Base-by-base conservation (phyloP, 2,888 invertebrate genomes). In the Phrixothrix hirtus region DNA sequence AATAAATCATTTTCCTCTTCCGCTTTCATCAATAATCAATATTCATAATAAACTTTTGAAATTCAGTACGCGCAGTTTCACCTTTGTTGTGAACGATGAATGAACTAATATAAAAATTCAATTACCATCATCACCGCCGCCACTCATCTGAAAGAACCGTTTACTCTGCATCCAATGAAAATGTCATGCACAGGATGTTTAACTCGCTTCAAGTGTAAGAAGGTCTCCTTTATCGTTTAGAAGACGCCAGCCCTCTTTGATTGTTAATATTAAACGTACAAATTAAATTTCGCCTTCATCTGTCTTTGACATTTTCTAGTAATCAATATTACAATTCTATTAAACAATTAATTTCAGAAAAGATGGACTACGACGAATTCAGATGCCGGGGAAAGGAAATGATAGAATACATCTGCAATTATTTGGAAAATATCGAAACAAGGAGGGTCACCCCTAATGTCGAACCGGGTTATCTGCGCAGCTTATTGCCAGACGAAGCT, bases 351-450 rank as follows among this genome's bases (percentile, higher is more conserved):
- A 4, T 31, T 31, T 12, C 31, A 31, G 31, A 9, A 26, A 15
- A 11, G n/a, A 95, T 95, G 95, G 89, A 95, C 75, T 84, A 88
- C 54, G 83, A 88, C 51, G 92, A 93, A 73, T 95, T 95, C 75
- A 84, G 93, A 39, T 78, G 81, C 43, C 84, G 90, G 36, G 95
- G 95, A 27, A 89, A 88, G 70, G 90, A 94, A 79, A 95, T 95
- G 94, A 88, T 96, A 52, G 95, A 96, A 71, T 95, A 92, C 75
- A 94, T 95, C 62, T 93, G 93, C 74, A 84, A 89, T 59, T 95
- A 95, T 71, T 83, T 93, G 84, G 87, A 84, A 63, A 89, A 87
- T 32, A 80, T 95, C 62, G 81, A 82, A n/a, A 81, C 84, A 31
- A 81, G 92, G 31, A 82, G 92, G 13, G 95, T 95, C 5, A 90